Conservation (phyloP, 2,888 invertebrate species). For the Pammene aurita region DNA sequence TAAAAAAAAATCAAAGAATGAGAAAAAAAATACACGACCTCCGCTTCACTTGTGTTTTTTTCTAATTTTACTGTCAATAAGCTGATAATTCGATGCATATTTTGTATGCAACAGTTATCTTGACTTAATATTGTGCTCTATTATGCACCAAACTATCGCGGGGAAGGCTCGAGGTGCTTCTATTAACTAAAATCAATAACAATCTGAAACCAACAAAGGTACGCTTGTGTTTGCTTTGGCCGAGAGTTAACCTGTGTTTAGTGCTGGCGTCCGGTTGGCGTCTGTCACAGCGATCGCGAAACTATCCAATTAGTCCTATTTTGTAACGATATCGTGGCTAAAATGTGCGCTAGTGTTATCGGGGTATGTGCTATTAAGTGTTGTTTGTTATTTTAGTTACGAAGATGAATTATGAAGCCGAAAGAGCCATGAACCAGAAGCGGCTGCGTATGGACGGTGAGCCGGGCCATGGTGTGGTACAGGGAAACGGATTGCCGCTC, state of each 20-base stretch:
- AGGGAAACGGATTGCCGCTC: conserved; percentile 80
- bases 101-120: conserved; percentile 81
- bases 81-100: conserved; percentile 81
- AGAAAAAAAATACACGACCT: conserved; percentile 76
- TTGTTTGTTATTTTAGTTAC: conserved; percentile 75
- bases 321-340: conserved; percentile 53
- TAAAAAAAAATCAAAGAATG: conserved; percentile 61
- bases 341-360: conserved; percentile 58
- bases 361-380: conserved; percentile 54
- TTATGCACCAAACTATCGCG: conserved; percentile 75
- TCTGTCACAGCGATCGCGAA: conserved; percentile 76
- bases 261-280: conserved; percentile 83
- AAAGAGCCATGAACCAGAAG: conserved; percentile 82
- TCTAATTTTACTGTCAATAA: conserved; percentile 82
- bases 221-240: conserved; percentile 82
- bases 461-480: conserved; percentile 80
- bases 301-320: conserved; percentile 63
- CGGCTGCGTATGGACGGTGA: conserved; percentile 81
- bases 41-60: conserved; percentile 83
- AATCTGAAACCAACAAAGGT: conserved; percentile 83
- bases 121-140: conserved; percentile 73
- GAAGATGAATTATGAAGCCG: conserved; percentile 82
- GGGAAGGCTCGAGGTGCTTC: conserved; percentile 75
- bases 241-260: conserved; percentile 81
- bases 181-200: conserved; percentile 83